Conservation (phyloP, 2,797 vertebrate species). For the Coilia nasus region DNA sequence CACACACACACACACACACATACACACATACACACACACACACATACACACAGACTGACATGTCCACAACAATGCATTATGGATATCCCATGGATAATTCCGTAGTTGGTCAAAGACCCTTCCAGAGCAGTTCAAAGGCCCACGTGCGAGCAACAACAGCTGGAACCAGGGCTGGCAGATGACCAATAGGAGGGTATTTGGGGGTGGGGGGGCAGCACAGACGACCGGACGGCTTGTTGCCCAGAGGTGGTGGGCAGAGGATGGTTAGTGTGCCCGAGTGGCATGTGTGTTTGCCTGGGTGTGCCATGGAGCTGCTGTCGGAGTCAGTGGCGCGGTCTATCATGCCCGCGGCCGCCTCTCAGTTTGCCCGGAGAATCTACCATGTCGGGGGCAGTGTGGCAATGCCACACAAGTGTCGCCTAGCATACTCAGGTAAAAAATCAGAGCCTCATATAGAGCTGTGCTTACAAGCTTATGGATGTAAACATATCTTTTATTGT, state of each 20-base stretch:
- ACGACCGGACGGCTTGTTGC: background rate
- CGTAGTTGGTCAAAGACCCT: conserved; percentile 33
- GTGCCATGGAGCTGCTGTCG: conserved; percentile 61
- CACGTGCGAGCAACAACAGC: conserved; percentile 33
- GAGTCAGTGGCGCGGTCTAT: conserved; percentile 55
- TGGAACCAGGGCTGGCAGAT: conserved; percentile 19
- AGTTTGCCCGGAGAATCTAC: conserved; percentile 74
- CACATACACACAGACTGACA: background rate
- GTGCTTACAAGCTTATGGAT: background rate
- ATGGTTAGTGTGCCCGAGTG: background rate
- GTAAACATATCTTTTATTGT: background rate
- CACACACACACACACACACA: background rate
- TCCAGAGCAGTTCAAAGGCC: conserved; percentile 58
- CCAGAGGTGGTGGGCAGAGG: background rate
- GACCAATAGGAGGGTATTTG: conserved; percentile 38
- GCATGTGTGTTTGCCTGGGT: background rate
- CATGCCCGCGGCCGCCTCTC: conserved; percentile 60
- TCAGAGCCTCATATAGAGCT: background rate
- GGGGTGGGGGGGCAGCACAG: conserved; percentile 28
- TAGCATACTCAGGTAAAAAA: conserved; percentile 76
- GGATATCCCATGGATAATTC: conserved; percentile 50
- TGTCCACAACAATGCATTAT: conserved; percentile 44
- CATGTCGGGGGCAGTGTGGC: conserved; percentile 78
- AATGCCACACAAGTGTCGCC: conserved; percentile 71
- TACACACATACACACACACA: too few species aligned